phyloP scores from a whole-genome alignment of 2,797 vertebrate genomes.

The Gymnoscopelus braueri region DNA sequence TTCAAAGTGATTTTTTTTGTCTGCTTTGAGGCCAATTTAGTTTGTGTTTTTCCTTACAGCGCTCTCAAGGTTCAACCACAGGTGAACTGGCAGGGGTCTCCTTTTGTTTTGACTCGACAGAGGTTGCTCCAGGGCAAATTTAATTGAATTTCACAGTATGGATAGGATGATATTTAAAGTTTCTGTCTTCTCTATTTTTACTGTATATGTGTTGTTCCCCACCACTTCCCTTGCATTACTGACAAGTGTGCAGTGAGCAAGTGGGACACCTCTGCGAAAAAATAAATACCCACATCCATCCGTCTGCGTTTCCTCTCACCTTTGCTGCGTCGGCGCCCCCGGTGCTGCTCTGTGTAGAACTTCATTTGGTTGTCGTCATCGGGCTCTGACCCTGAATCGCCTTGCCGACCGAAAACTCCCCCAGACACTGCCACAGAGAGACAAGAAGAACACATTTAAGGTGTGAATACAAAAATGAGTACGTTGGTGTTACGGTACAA shows the following conservation, averaged over 20 bases:
- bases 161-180: slow-evolving; percentile 15
- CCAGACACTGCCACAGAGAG: slow-evolving; percentile 71
- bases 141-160: slow-evolving; percentile 18
- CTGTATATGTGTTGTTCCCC: slow-evolving; percentile 2
- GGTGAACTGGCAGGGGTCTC: neutral
- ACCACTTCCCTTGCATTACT: slow-evolving; percentile 21
- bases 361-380: slow-evolving; percentile 94
- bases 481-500: neutral
- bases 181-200: slow-evolving; percentile 37
- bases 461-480: neutral
- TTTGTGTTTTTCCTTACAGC: neutral
- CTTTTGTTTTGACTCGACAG: neutral
- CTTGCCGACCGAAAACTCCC: slow-evolving; percentile 88
- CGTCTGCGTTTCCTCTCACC: slow-evolving; percentile 72
- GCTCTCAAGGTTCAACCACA: neutral
- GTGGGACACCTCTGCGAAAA: slow-evolving; percentile 2
- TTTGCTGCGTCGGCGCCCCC: slow-evolving; percentile 91
- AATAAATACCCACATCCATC: neutral
- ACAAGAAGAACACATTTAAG: slow-evolving; percentile 32
- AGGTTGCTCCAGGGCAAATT: neutral
- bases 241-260: slow-evolving; percentile 28
- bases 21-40: neutral
- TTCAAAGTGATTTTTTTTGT: neutral
- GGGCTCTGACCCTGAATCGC: slow-evolving; percentile 91
- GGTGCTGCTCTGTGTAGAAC: slow-evolving; percentile 94